Evolutionary conservation across 2,113 vertebrate species (phyloP).

Genomic region (Oncorhynchus nerka): DNA sequence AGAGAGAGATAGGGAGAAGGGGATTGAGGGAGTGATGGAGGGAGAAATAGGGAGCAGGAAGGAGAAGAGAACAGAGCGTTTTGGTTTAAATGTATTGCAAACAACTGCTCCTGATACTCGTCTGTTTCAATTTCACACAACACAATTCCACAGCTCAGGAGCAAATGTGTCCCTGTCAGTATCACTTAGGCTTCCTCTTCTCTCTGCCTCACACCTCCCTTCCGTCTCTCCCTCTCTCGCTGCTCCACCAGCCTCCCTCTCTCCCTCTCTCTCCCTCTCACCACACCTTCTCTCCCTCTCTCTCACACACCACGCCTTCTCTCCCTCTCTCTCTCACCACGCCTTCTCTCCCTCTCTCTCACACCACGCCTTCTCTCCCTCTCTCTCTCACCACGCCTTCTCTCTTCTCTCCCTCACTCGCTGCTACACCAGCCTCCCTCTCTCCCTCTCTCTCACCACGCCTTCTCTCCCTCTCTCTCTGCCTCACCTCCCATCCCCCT

Average conservation of each 20-base stretch:
- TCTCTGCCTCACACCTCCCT: slow-evolving; percentile 47
- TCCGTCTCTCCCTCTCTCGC: not conserved
- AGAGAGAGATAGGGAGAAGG: slow-evolving; percentile 4
- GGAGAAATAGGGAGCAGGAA: slow-evolving; percentile 19
- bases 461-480: slow-evolving; percentile 14
- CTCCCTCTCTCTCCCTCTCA: too few relatives aligned
- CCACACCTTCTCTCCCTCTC: not conserved
- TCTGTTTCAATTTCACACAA: slow-evolving; percentile 78
- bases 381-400: too few relatives aligned
- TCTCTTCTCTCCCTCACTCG: slow-evolving; percentile 8
- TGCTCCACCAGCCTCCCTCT: too few relatives aligned
- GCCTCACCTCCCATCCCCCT: slow-evolving; percentile 40
- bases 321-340: not conserved
- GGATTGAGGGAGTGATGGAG: slow-evolving; percentile 4
- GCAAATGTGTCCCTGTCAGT: slow-evolving; percentile 76
- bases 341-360: not conserved
- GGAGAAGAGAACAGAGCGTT: slow-evolving; percentile 39
- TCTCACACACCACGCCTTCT: slow-evolving; percentile 13
- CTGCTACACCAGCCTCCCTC: not conserved
- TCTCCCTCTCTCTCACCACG: not conserved
- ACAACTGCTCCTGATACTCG: slow-evolving; percentile 73
- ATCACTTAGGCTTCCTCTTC: slow-evolving; percentile 60
- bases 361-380: too few relatives aligned
- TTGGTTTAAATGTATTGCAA: slow-evolving; percentile 73
- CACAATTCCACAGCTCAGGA: slow-evolving; percentile 71